phyloP scores from a whole-genome alignment of 1,140 invertebrate species.

The Brachionus paranguensis region DNA sequence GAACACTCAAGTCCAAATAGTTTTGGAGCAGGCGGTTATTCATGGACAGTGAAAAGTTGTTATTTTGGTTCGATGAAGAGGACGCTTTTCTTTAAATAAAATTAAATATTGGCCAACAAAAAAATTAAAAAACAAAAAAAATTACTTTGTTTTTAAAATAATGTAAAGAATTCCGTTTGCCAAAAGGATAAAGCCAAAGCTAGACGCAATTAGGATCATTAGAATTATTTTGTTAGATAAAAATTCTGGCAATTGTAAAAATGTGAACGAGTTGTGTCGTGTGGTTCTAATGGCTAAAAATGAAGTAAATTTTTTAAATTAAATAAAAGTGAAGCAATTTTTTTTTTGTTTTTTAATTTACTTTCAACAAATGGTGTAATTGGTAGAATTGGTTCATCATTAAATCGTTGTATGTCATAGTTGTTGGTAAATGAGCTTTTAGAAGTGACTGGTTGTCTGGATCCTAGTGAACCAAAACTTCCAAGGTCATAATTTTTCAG shows the following conservation, averaged over 20 bases:
- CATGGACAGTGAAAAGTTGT: slow-evolving; percentile 33
- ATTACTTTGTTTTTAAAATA: slow-evolving; percentile 17
- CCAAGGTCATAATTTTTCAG: slow-evolving; percentile 11
- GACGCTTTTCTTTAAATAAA: background rate
- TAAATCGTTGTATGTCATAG: background rate
- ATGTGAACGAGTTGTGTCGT: background rate
- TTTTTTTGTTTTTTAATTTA: background rate
- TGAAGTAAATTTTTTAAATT: background rate
- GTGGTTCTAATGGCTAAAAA: background rate
- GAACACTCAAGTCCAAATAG: slow-evolving; percentile 37
- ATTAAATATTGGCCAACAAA: no score
- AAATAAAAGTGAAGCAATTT: background rate
- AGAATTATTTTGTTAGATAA: slow-evolving; percentile 11
- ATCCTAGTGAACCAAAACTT: background rate
- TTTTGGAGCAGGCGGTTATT: slow-evolving; percentile 21
- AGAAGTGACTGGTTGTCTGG: background rate
- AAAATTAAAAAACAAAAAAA: background rate
- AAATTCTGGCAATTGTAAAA: background rate
- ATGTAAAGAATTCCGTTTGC: slow-evolving; percentile 31
- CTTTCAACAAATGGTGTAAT: background rate
- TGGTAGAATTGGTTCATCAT: background rate
- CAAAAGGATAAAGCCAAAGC: slow-evolving; percentile 11
- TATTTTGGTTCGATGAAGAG: background rate
- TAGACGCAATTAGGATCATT: background rate
- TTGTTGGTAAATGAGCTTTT: background rate